Conservation (phyloP, 2,113 vertebrate genomes). For the Dryoscopus gambensis region DNA sequence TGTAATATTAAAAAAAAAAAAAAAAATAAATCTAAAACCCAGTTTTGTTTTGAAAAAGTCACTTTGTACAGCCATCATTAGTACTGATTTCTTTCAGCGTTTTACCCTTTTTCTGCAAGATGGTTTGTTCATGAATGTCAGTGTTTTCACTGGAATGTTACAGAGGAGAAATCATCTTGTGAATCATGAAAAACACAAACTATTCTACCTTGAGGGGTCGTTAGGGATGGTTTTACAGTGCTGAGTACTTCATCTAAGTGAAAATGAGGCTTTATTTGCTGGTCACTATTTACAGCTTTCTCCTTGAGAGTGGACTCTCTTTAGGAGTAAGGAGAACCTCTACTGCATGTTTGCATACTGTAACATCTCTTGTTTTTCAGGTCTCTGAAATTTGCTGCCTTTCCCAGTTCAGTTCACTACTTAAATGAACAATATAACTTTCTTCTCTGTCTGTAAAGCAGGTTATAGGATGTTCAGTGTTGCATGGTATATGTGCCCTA, state of each 20-base stretch:
- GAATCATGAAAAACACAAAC: background rate
- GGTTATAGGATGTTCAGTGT: background rate
- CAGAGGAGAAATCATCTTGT: background rate
- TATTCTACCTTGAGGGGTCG: background rate
- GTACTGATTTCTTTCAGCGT: background rate
- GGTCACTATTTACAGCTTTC: background rate
- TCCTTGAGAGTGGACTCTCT: background rate
- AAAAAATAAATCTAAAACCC: rapidly evolving
- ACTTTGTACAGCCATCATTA: background rate
- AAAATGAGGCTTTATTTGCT: background rate
- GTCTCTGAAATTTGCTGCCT: background rate
- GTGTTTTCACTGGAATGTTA: background rate
- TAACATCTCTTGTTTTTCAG: background rate
- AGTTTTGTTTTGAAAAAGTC: background rate
- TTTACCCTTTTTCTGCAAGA: background rate
- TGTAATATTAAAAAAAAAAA: background rate
- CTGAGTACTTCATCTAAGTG: background rate
- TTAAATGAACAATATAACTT: background rate
- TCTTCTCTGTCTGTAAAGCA: background rate
- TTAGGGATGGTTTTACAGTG: background rate
- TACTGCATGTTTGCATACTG: background rate
- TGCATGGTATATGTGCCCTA: background rate
- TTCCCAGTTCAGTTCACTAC: background rate
- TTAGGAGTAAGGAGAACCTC: background rate
- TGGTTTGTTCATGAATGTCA: background rate